These are phyloP conservation scores for Perca schrenkii DNA, from an alignment of 2,113 vertebrate genomes.

Conservation along the genomic window DNA sequence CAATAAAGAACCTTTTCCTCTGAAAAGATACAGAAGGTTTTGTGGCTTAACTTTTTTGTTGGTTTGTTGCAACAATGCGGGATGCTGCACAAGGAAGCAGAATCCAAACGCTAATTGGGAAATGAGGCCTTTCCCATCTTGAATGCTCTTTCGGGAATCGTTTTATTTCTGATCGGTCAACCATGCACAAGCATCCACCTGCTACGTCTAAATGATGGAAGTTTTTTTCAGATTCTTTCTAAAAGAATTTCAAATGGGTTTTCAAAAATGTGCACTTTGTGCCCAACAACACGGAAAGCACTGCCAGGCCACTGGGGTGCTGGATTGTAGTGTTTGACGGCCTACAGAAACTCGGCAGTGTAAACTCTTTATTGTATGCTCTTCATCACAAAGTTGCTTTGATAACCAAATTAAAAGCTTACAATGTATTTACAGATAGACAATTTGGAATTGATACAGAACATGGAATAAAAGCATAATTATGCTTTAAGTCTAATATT, in stretches of 20 bases:
- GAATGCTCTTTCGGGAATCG: conserved; percentile 82
- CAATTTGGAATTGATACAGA: background rate
- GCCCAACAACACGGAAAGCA: conserved; percentile 45
- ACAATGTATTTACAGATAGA: background rate
- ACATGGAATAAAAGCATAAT: background rate
- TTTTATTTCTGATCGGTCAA: conserved; percentile 78
- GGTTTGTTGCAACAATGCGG: conserved; percentile 57
- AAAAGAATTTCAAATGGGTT: conserved; percentile 77
- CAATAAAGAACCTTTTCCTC: conserved; percentile 49
- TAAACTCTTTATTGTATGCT: background rate
- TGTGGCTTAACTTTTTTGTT: conserved; percentile 74
- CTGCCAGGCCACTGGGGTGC: conserved; percentile 13
- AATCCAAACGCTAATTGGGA: conserved; percentile 80
- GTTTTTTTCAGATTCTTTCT: conserved; percentile 46
- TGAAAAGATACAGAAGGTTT: conserved; percentile 73
- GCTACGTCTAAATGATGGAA: conserved; percentile 76
- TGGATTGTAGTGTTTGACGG: conserved; percentile 48
- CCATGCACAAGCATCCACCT: conserved; percentile 85
- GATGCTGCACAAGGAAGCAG: conserved; percentile 64
- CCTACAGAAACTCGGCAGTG: background rate
- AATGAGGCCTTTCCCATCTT: conserved; percentile 67
- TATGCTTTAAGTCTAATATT: background rate
- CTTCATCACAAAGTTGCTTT: conserved; percentile 1
- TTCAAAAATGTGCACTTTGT: conserved; percentile 68
- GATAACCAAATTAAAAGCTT: background rate